Evolutionary conservation across 2,888 invertebrate species (phyloP).

Genomic region (Dilophus febrilis): DNA sequence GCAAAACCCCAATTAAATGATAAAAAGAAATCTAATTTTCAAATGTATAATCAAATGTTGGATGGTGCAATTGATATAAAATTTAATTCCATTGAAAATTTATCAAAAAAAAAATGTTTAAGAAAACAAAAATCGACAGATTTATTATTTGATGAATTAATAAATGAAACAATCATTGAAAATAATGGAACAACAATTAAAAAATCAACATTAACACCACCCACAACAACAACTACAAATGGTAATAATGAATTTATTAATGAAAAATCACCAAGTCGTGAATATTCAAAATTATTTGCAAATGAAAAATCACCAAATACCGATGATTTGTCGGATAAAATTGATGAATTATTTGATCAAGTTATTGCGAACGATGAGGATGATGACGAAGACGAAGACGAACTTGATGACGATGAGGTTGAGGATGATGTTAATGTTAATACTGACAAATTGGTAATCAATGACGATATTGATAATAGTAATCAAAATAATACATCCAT

Average conservation of each 20-base stretch:
- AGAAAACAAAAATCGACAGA: not conserved
- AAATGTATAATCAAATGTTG: slow-evolving; percentile 26
- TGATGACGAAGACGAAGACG: not conserved
- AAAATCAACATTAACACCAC: not conserved
- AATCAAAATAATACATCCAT: not conserved
- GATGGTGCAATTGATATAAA: slow-evolving; percentile 24
- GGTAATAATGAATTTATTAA: slow-evolving; percentile 9
- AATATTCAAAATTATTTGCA: slow-evolving; percentile 25
- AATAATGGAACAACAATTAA: slow-evolving; percentile 17
- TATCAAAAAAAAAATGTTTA: not conserved
- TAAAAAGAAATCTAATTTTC: slow-evolving; percentile 15
- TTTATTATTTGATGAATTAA: slow-evolving; percentile 4
- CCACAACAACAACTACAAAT: slow-evolving; percentile 4
- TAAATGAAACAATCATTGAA: slow-evolving; percentile 11
- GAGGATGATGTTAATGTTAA: not conserved
- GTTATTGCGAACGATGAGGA: not conserved
- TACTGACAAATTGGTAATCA: too few species aligned
- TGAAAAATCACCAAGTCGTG: slow-evolving; percentile 23
- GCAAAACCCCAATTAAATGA: not conserved
- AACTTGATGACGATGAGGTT: not conserved
- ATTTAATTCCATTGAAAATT: not conserved
- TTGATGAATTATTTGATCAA: slow-evolving; percentile 20
- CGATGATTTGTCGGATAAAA: slow-evolving; percentile 26
- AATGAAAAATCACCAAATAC: slow-evolving; percentile 26
- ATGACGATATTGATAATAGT: not conserved